Evolutionary conservation across 2,113 vertebrate genomes (phyloP), one percentile per base, ranked within the genome.

Genomic region (Malaclemys terrapin): DNA sequence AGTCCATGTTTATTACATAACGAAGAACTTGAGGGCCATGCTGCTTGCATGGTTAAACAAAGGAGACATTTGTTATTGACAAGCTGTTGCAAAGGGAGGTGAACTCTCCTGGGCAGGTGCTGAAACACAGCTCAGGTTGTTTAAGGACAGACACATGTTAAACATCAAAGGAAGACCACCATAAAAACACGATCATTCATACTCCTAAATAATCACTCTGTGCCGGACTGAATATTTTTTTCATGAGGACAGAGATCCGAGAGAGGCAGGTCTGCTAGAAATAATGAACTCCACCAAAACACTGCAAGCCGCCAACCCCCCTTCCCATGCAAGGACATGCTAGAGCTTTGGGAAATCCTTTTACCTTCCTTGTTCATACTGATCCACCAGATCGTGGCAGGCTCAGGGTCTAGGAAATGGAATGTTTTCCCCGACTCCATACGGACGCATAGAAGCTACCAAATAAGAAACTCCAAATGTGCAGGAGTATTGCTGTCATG

Each of bases 341-440:
- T 53, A 69, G 2, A 88, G 45, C 85, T 83, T 56, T 1, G 89
- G 69, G 19, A 89, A 88, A 96, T 14, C 86, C 53, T 85, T 97
- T 93, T 96, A 93, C 95, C 96, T 96, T 89, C 62, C 72, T 93
- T 69, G 7, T 38, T 89, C 49, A 52, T 8, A 78, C 45, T 1
- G 3, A 17, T 56, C 81, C 76, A 38, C 69, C 5, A 14, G 2
- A 20, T 14, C 72, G 88, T 0, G 42, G 86, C 78, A 94, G 57
- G 53, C 6, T 4, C 54, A 57, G 88, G 53, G 62, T 20, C 22
- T 84, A 38, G 85, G 52, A 91, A 87, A 82, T 6, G 81, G 31
- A 88, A 76, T 0, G 5, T 47, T 42, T 90, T 89, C 47, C 80
- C 72, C 78, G 75, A 3, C 20, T 93, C 65, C 25, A 11, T 31